Percentiles rank a stretch among this genome's conserved stretches.
These are phyloP conservation scores for Amphipoea lucens DNA, from an alignment of 2,888 invertebrate genomes.

Conservation along the genomic window DNA sequence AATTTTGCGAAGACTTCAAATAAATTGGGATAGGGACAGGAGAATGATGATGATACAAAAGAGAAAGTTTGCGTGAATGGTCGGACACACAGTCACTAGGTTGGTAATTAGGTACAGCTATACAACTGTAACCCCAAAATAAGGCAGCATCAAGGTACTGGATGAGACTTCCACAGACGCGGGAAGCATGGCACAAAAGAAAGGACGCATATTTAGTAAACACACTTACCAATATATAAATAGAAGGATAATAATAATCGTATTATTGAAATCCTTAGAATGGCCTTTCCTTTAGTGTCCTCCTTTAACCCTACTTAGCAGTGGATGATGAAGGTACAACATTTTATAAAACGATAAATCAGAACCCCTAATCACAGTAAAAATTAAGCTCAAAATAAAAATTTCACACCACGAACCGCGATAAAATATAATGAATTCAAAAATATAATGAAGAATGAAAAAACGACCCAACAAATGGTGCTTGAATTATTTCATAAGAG, in stretches of 20 bases:
- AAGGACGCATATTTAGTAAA: too few relatives aligned
- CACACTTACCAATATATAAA: too few relatives aligned
- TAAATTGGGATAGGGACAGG: not conserved
- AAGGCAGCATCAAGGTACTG: not conserved
- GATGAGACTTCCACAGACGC: not conserved
- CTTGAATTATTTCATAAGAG: conserved; percentile 51
- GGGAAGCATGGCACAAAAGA: not conserved
- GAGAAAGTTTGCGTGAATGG: not conserved
- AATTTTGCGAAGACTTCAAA: not conserved
- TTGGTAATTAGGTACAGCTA: not conserved
- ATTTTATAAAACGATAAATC: not conserved
- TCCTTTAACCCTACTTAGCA: not conserved
- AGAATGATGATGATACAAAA: not conserved
- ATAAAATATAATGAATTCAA: conserved; percentile 23
- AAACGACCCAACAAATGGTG: conserved; percentile 25
- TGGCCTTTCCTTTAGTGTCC: too few relatives aligned
- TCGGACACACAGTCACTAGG: not conserved
- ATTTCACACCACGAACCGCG: not conserved
- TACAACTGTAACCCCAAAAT: not conserved
- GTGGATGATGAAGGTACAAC: not conserved
- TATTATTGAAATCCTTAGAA: too few relatives aligned
- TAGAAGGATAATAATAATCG: too few relatives aligned
- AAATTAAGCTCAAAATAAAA: not conserved
- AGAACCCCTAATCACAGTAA: not conserved
- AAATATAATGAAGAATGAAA: conserved; percentile 26